These are phyloP conservation scores for Salmo trutta DNA, from an alignment of 2,797 vertebrate genomes.

Conservation along the genomic window DNA sequence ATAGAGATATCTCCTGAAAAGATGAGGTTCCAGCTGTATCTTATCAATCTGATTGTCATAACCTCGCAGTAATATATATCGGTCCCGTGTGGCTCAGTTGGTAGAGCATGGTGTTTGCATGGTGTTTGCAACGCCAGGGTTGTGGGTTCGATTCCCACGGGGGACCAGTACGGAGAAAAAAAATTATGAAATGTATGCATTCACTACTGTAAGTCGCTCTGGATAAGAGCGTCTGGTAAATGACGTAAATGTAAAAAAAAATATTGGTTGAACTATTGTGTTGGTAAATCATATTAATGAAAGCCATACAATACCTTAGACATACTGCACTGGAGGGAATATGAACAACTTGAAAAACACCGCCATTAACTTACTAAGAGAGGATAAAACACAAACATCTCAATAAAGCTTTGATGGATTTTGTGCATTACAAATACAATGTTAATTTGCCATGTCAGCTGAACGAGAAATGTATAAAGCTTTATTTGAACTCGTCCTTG, in stretches of 20 bases:
- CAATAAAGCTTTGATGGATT: background rate
- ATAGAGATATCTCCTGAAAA: conserved; percentile 38
- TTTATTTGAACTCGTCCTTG: background rate
- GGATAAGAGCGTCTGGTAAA: no score
- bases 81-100: no score
- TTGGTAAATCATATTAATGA: conserved; percentile 49
- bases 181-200: no score
- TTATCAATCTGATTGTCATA: conserved; percentile 42
- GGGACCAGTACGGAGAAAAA: no score
- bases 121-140: no score
- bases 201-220: no score
- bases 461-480: background rate
- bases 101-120: no score
- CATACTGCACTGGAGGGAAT: conserved; percentile 29
- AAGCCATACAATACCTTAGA: conserved; percentile 27
- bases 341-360: conserved; percentile 10
- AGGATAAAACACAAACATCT: conserved; percentile 7
- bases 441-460: background rate
- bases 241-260: no score
- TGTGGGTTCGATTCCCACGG: no score
- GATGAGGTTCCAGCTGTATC: conserved; percentile 35
- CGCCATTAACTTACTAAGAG: conserved; percentile 21
- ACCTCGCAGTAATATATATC: conserved; percentile 39
- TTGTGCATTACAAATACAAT: background rate
- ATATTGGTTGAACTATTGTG: conserved; percentile 38